phyloP scores from a whole-genome alignment of 2,113 vertebrate genomes.

The Podilymbus podiceps region DNA sequence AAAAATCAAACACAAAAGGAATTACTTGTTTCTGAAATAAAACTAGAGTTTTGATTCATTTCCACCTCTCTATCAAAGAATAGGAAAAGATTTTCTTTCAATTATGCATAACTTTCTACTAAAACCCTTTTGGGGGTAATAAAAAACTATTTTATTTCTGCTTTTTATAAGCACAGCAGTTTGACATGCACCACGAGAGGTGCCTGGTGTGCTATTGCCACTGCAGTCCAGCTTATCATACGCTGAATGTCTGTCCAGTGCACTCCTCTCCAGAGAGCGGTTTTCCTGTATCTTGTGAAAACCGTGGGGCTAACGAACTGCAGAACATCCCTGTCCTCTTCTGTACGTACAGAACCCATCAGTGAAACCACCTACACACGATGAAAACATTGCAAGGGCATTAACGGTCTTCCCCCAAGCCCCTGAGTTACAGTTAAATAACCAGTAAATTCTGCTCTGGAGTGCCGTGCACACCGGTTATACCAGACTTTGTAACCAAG shows the following conservation, averaged over 20 bases:
- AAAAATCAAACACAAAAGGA: not conserved
- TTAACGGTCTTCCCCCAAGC: accelerated
- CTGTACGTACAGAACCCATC: not conserved
- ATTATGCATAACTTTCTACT: not conserved
- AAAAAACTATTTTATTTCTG: not conserved
- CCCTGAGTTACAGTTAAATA: not conserved
- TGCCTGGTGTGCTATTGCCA: not conserved
- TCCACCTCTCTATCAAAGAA: not conserved
- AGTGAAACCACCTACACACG: not conserved
- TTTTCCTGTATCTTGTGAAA: not conserved
- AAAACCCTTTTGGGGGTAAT: not conserved
- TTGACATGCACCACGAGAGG: not conserved
- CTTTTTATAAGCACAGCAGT: not conserved
- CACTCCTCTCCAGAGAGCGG: not conserved
- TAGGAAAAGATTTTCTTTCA: not conserved
- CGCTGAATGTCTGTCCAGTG: accelerated
- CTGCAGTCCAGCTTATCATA: no score
- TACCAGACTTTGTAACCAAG: not conserved
- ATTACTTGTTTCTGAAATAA: not conserved
- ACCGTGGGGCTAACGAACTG: not conserved
- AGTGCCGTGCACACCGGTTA: not conserved
- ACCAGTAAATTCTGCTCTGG: not conserved
- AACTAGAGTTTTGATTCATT: not conserved
- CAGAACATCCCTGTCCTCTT: not conserved
- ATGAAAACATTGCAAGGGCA: not conserved